Evolutionary conservation across 2,888 invertebrate species (phyloP), one percentile per base, ranked within the genome.

Genomic region (Stenotaenia linearis): DNA sequence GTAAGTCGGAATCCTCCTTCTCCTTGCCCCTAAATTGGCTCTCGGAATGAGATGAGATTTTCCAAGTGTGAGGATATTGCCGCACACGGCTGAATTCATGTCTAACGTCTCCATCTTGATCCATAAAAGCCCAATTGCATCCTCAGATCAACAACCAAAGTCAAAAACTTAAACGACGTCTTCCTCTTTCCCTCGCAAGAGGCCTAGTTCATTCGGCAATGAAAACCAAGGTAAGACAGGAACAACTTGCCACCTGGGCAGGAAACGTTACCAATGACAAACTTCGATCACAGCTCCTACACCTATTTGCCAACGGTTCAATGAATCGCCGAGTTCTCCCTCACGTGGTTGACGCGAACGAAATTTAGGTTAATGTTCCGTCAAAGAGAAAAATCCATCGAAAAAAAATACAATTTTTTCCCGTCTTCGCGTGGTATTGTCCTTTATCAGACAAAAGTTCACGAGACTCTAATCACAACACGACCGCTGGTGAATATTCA

Each of bases 351-450:
- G 50, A 69, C 69, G 28, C 69, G 69, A 15, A n/a, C 69, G 15
- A 28, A 50, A 69, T 69, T 69, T 69, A 69, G 69, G 69, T 69
- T 69, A 69, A 69, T 69, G 69, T 69, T 69, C 69, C 69, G 69
- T 69, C 69, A 69, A 69, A 69, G 69, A 25, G 69, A 69, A 69
- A 69, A 69, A 69, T 25, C 7, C 69, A 15, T 10, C 9, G 4
- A 10, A 69, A 25, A 23, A 25, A 69, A 25, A 25, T 3, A 69
- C 10, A 69, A 15, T 25, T 9, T 69, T 69, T 69, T 28, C 50
- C 50, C 21, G 7, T 56, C 1, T 21, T 28, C 5, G 10, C 69
- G 69, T 69, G 69, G 69, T 69, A 69, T 69, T 69, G 69, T 69
- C 69, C 69, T 69, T 50, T 50, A 50, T 50, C 50, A 50, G 69